phyloP scores from a whole-genome alignment of 2,888 invertebrate species.

The Ormyrus thymus region DNA sequence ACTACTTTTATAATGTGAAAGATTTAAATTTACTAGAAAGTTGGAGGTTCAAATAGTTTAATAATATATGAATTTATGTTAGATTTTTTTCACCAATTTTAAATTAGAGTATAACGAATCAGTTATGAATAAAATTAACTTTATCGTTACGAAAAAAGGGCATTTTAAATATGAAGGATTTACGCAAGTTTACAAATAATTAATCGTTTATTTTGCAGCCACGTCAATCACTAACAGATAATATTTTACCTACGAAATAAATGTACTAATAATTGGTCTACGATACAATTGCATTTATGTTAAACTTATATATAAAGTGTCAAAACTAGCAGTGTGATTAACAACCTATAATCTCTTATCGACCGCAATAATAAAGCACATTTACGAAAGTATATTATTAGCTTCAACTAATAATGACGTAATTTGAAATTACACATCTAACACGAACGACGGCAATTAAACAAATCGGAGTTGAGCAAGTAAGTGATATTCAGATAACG shows the following conservation, averaged over 20 bases:
- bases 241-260: not conserved
- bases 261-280: not conserved
- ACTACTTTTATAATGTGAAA: too few relatives aligned
- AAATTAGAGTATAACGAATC: too few relatives aligned
- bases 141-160: too few relatives aligned
- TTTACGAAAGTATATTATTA: conserved; percentile 8
- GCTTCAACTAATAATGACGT: not conserved
- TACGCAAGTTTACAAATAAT: not conserved
- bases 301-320: not conserved
- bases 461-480: not conserved
- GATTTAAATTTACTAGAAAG: too few relatives aligned
- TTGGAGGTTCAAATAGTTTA: too few relatives aligned
- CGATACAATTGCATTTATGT: conserved; percentile 8
- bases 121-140: too few relatives aligned
- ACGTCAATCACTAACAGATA: not conserved
- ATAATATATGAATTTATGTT: too few relatives aligned
- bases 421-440: not conserved
- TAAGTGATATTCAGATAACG: not conserved
- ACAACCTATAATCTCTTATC: conserved; percentile 32
- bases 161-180: not conserved
- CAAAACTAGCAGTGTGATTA: conserved; percentile 13
- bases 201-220: not conserved
- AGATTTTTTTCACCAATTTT: too few relatives aligned
- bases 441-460: not conserved
- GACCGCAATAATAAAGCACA: conserved; percentile 1